Base-by-base conservation (phyloP, 2,797 vertebrate genomes). In the Poeciliopsis gracilis region DNA sequence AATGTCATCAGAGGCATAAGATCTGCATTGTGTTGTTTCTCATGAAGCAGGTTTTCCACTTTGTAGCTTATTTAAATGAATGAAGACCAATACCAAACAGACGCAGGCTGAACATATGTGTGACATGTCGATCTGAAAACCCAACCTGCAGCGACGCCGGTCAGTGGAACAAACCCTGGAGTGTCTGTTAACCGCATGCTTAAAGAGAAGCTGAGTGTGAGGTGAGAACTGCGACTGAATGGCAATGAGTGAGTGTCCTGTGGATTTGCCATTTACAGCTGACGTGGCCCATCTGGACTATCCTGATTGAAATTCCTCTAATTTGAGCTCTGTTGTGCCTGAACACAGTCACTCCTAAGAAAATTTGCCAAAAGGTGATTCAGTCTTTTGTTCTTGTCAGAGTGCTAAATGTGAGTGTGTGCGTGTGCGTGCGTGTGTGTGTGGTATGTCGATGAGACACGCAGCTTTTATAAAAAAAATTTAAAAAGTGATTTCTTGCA, bases 291-390 rank as follows among this genome's bases (percentile, higher is more conserved):
- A 76, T 61, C 55, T 80, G 55, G 53, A 72, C 36, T 41, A 18
- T 76, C 46, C 16, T 76, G 69, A 76, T 81, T 53, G n/a, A 81
- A 66, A 67, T 73, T 55, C 57, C 11, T 66, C 0, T 72, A 79
- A 83, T 83, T 0, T 38, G 69, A 76, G 43, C 49, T 76, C 33
- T 73, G 9, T n/a, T 33, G 78, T 45, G 23, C 11, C 74, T 74
- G 75, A 82, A 81, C 73, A 46, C 81, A 84, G 72, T 73, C 72
- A 73, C 47, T 69, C n/a, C 12, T 59, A 61, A 71, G 69, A 53
- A 80, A 61, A 71, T 70, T 74, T 81, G 79, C 41, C 79, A 41
- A 80, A 79, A 79, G 71, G 76, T 84, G 86, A 86, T 76, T 80
- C 63, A 88, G 77, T 43, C 38, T 70, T 81, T 75, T 74, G 66